These are phyloP conservation scores for Blomia tropicalis DNA, from an alignment of 2,888 invertebrate genomes.

Conservation along the genomic window DNA sequence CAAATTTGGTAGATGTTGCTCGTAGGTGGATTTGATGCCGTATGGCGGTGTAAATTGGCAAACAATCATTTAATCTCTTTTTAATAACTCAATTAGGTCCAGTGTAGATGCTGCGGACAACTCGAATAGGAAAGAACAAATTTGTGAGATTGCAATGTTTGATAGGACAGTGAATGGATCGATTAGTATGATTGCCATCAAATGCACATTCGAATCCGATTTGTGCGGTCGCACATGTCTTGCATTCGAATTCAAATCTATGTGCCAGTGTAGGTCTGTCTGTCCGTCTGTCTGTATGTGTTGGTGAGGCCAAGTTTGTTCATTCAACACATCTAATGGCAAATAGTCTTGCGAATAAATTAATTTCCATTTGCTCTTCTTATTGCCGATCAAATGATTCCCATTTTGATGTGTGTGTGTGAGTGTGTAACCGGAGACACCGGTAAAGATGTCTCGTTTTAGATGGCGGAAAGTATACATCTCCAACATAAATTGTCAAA, in stretches of 20 bases:
- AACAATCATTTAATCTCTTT: slow-evolving; percentile 12
- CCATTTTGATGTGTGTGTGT: too few species aligned
- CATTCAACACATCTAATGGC: background rate
- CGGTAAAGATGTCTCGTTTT: too few species aligned
- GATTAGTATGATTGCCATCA: slow-evolving; percentile 9
- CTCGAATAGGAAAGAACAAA: background rate
- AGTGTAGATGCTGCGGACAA: background rate
- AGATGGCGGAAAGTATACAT: too few species aligned
- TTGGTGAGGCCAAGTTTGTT: too few species aligned
- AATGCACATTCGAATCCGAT: background rate
- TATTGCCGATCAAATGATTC: too few species aligned
- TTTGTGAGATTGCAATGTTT: too few species aligned
- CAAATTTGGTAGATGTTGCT: too few species aligned
- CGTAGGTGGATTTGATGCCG: too few species aligned
- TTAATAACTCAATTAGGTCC: slow-evolving; percentile 14
- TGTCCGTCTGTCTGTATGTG: too few species aligned
- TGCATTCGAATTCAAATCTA: slow-evolving; percentile 12
- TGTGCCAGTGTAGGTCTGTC: too few species aligned
- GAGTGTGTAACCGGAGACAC: background rate
- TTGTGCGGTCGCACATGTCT: slow-evolving; percentile 5
- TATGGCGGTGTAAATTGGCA: background rate
- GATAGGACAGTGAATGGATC: background rate
- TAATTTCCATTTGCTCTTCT: slow-evolving; percentile 5
- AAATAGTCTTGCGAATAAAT: slow-evolving; percentile 8
- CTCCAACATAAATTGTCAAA: too few species aligned